phyloP scores from a whole-genome alignment of 2,113 vertebrate species.

The Trichechus manatus region DNA sequence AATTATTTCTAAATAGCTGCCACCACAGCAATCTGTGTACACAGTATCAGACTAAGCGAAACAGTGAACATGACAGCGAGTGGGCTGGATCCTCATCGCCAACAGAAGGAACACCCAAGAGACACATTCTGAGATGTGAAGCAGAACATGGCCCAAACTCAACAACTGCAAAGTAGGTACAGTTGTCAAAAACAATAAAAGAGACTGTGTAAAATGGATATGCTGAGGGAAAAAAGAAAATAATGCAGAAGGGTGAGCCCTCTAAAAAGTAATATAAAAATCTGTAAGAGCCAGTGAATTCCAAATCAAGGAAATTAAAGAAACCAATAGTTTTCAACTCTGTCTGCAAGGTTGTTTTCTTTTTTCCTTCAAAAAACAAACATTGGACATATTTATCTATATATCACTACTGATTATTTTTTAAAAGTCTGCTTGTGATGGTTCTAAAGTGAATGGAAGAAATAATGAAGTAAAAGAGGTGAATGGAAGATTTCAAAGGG shows the following conservation, averaged over 20 bases:
- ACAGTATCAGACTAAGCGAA: not conserved
- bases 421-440: not conserved
- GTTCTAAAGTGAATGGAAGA: too few species aligned
- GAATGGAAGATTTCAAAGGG: too few species aligned
- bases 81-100: not conserved
- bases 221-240: not conserved
- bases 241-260: not conserved
- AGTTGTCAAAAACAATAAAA: not conserved
- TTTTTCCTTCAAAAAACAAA: not conserved
- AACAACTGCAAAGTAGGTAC: not conserved
- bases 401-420: not conserved
- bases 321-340: not conserved
- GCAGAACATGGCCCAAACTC: not conserved
- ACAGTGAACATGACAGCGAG: not conserved
- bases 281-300: not conserved
- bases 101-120: not conserved
- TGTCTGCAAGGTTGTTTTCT: not conserved
- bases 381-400: conserved; percentile 29
- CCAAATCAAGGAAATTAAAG: conserved; percentile 29
- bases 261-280: not conserved
- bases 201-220: not conserved
- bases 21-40: not conserved
- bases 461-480: too few species aligned
- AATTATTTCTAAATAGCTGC: conserved; percentile 28
- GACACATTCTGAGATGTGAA: accelerated